Evolutionary conservation across 2,113 vertebrate genomes (phyloP), one percentile per base, ranked within the genome.

Genomic region (Scopus umbretta): DNA sequence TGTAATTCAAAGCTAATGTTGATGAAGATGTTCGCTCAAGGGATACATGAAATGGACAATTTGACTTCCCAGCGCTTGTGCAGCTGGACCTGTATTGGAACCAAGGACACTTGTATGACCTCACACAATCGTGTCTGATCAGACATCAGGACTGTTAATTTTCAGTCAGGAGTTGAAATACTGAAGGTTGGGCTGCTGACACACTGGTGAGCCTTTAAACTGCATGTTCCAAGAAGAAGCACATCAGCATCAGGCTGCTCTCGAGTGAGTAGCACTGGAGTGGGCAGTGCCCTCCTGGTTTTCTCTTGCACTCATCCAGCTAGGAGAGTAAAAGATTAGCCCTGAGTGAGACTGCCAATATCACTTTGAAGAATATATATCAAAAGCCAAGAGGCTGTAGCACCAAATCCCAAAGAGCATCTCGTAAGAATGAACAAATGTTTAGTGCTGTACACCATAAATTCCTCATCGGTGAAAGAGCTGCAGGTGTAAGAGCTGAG

Each of bases 71-170:
- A 16, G 16, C 34, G 20, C 32, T 86, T 70, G 26, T 70, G 59
- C 32, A 56, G 29, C 36, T 86, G 71, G 66, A 59, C 62, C 38
- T 30, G 32, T 80, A 32, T 1, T 52, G 43, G 40, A 73, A 52
- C 32, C 0, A 0, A 75, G 43, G 43, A 16, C 1, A 1, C 11
- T n/a, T 19, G 9, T 38, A 19, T 2, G 1, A 59, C 14, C 32
- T 82, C 15, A 23, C 32, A 49, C 0, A 1, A 52, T 52, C 1
- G 1, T 50, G 23, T 36, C 16, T 49, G 32, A 43, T 67, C 16
- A 27, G 22, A 42, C 14, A 29, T 79, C 66, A 59, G 38, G 19
- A 36, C 32, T 16, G 4, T 32, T 91, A 50, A 38, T 80, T 84
- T 90, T 22, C 78, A 62, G 16, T 53, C 13, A 36, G n/a, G 43